Evolutionary conservation across 2,888 invertebrate species (phyloP).

Genomic region (Ligdia adustata): DNA sequence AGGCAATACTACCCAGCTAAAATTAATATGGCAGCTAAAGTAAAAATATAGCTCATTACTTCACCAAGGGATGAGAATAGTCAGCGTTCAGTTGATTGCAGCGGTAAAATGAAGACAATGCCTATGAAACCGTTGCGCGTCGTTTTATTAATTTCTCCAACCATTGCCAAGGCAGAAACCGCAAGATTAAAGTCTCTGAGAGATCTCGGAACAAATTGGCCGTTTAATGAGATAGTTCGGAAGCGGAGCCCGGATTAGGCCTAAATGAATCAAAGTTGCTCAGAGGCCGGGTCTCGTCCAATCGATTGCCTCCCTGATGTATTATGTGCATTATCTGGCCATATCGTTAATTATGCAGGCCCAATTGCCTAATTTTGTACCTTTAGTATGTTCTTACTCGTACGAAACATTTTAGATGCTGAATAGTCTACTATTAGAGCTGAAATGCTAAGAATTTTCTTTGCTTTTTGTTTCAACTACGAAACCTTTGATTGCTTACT

Average conservation of each 20-base stretch:
- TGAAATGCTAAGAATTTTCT: no score
- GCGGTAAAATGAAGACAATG: background rate
- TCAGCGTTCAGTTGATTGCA: slow-evolving; percentile 11
- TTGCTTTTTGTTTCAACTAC: no score
- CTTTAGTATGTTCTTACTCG: slow-evolving; percentile 1
- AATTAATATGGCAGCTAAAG: no score
- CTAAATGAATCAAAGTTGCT: slow-evolving; percentile 72
- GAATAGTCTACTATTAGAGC: no score
- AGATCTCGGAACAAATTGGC: slow-evolving; percentile 74
- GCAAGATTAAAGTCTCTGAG: slow-evolving; percentile 67
- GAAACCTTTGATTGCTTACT: no score
- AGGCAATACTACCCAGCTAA: no score
- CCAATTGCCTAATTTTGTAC: slow-evolving; percentile 30
- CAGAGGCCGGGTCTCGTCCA: slow-evolving; percentile 42
- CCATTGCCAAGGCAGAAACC: slow-evolving; percentile 46
- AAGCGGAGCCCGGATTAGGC: slow-evolving; percentile 62
- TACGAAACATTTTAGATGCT: no score
- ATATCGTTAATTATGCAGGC: slow-evolving; percentile 36
- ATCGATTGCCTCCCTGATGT: slow-evolving; percentile 57
- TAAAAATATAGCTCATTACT: no score
- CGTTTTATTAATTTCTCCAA: slow-evolving; percentile 23
- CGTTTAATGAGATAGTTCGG: slow-evolving; percentile 75
- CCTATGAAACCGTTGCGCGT: background rate
- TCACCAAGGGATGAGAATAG: no score
- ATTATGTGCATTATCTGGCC: slow-evolving; percentile 38